Evolutionary conservation across 2,888 invertebrate species (phyloP).

Genomic region (Aporophyla nigra): DNA sequence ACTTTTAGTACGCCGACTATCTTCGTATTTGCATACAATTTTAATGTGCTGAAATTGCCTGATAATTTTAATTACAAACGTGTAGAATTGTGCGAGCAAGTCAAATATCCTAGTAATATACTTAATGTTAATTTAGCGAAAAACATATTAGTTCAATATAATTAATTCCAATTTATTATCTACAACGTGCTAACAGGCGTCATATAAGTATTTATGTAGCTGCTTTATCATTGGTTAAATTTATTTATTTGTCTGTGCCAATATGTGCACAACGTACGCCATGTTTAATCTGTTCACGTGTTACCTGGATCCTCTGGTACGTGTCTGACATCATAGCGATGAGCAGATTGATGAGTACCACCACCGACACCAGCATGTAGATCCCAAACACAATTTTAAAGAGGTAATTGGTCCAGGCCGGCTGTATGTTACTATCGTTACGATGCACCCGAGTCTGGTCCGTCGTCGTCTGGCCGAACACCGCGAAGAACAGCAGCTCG

Average conservation of each 20-base stretch:
- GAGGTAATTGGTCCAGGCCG: constrained; percentile 95
- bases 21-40: background rate
- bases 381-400: constrained; percentile 97
- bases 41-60: background rate
- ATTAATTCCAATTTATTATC: constrained; percentile 10
- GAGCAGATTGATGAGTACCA: constrained; percentile 99
- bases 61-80: constrained; percentile 23
- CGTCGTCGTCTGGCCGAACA: constrained; percentile 98
- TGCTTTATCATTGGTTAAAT: constrained; percentile 33
- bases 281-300: constrained; percentile 67
- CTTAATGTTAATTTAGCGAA: background rate
- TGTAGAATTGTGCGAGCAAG: constrained; percentile 12
- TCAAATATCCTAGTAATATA: background rate
- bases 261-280: constrained; percentile 54
- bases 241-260: constrained; percentile 48
- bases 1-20: background rate
- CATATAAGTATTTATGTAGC: constrained; percentile 29
- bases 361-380: constrained; percentile 99
- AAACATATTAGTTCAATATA: background rate
- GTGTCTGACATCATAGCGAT: constrained; percentile 99
- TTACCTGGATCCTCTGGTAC: constrained; percentile 99
- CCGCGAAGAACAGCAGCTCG: constrained; percentile 99
- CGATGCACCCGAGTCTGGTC: constrained; percentile 93
- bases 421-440: constrained; percentile 92
- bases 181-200: background rate